Evolutionary conservation across 2,888 invertebrate species (phyloP).

Genomic region (Gymnoscelis rufifasciata): DNA sequence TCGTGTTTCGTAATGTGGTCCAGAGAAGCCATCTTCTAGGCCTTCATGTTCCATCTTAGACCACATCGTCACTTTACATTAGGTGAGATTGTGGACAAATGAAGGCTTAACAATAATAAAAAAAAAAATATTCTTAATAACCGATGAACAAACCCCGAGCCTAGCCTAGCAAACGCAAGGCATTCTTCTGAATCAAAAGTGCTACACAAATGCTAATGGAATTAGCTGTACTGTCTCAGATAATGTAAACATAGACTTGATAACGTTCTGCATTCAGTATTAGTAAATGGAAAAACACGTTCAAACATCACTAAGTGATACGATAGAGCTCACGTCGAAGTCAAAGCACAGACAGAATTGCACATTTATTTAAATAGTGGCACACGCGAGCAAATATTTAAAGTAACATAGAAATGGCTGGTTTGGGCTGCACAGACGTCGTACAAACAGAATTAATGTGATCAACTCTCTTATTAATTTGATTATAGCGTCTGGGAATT

Average conservation of each 20-base stretch:
- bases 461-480: constrained; percentile 40
- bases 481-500: constrained; percentile 29
- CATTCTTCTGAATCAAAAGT: too few relatives aligned
- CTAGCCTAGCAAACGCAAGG: too few relatives aligned
- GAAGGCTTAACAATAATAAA: too few relatives aligned
- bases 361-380: constrained; percentile 60
- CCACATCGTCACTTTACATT: too few relatives aligned
- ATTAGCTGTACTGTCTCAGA: too few relatives aligned
- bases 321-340: constrained; percentile 32
- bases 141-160: too few relatives aligned
- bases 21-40: too few relatives aligned
- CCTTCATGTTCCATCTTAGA: too few relatives aligned
- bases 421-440: constrained; percentile 43
- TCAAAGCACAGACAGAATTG: constrained; percentile 49
- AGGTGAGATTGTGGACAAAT: too few relatives aligned
- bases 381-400: constrained; percentile 61
- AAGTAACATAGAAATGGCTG: constrained; percentile 54
- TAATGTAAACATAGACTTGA: constrained; percentile 30
- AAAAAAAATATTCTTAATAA: too few relatives aligned
- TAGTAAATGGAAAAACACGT: constrained; percentile 36
- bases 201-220: too few relatives aligned
- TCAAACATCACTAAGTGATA: constrained; percentile 40
- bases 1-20: too few relatives aligned
- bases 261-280: constrained; percentile 26
- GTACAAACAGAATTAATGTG: constrained; percentile 47